These are phyloP conservation scores for Antheraea pernyi DNA, from an alignment of 1,140 invertebrate species.

Conservation along the genomic window DNA sequence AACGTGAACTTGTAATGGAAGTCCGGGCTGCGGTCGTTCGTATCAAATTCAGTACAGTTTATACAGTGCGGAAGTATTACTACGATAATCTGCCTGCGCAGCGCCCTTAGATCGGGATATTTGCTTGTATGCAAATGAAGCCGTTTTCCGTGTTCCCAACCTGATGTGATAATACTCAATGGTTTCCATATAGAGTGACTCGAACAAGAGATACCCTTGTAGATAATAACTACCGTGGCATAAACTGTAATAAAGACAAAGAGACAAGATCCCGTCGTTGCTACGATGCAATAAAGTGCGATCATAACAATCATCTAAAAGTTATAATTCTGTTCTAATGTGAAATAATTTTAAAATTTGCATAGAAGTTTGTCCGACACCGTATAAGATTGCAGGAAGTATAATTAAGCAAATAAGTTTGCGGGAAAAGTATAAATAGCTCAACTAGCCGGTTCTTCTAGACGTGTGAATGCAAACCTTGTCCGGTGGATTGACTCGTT, in stretches of 20 bases:
- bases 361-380: constrained; percentile 28
- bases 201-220: constrained; percentile 60
- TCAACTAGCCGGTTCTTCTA: constrained; percentile 47
- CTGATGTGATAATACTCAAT: constrained; percentile 71
- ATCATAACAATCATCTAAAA: constrained; percentile 38
- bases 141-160: constrained; percentile 56
- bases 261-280: constrained; percentile 46
- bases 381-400: constrained; percentile 36
- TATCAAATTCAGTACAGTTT: constrained; percentile 71
- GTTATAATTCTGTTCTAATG: constrained; percentile 39
- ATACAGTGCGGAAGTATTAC: constrained; percentile 62
- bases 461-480: constrained; percentile 21
- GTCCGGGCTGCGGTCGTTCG: constrained; percentile 36
- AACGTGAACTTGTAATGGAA: constrained; percentile 54
- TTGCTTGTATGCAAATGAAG: constrained; percentile 73
- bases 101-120: constrained; percentile 65
- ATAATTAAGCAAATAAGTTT: constrained; percentile 49
- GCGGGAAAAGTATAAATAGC: constrained; percentile 45
- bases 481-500: constrained; percentile 24
- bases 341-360: constrained; percentile 24
- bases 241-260: constrained; percentile 63
- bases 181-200: constrained; percentile 69
- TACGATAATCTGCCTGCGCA: constrained; percentile 54
- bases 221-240: constrained; percentile 54
- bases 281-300: constrained; percentile 19